Evolutionary conservation across 1,140 invertebrate species (phyloP), one percentile per base, ranked within the genome.

Genomic region (Riptortus pedestris): DNA sequence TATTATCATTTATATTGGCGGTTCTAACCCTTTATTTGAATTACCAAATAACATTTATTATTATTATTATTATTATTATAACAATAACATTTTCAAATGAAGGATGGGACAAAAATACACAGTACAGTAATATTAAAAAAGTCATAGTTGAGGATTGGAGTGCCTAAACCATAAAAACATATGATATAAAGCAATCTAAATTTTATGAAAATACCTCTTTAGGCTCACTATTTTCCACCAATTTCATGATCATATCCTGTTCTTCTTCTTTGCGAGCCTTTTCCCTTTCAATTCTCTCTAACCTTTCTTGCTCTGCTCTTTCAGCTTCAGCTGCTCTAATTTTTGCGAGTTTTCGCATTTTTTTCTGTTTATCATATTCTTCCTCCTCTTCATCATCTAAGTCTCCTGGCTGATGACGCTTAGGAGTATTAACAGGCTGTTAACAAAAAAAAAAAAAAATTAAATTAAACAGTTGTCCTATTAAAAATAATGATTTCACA

Each of bases 371-470:
- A 69, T 68, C 76, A 71, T 67, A 76, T 11, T 78, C 75, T 45
- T 75, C 73, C 33, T 70, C 70, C 60, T 83, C 80, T 60, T 83
- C 80, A 66, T 83, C 81, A 60, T 85, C 83, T 55, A 84, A 81
- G 66, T 89, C 86, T 65, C 81, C 82, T 12, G 72, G 72, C 14
- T 69, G 33, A 59, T 84, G 83, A 62, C 87, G 75, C 75, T 90
- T 90, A 29, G 88, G 83, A 16, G 86, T 88, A 71, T 85, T 87
- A 52, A 84, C 81, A 18, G 88, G 88, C 87, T 91, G 68, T 65
- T 62, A 69, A 67, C 62, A 47, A 58, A 67, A 61, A 64, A 62
- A 62, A 58, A 55, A 28, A 58, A 65, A 65, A n/a, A n/a, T 66
- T 52, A 64, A 38, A 63, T 64, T 47, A 64, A 63, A 64, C 29